Evolutionary conservation across 1,140 invertebrate genomes (phyloP), one percentile per base, ranked within the genome.

Genomic region (Holcopasites calliopsidis): DNA sequence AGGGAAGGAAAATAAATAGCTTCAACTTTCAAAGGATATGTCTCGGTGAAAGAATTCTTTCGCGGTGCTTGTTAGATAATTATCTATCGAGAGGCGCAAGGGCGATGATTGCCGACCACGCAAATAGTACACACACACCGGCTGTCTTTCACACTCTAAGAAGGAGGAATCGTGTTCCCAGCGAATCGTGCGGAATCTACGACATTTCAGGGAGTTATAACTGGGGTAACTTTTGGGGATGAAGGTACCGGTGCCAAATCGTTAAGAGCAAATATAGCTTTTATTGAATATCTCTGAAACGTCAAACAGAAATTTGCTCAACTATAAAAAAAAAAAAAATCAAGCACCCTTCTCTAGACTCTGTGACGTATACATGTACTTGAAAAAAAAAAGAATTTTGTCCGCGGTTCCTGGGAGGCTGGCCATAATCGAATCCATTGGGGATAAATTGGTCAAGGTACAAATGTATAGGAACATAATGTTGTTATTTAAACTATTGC

Each of bases 401-500:
- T 40, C 40, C 47, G 16, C 33, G 47, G 71, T 54, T 58, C 61
- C 82, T 84, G 86, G 86, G 85, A 87, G 80, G 85, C 90, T 80
- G 88, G 81, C 82, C 54, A 58, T 79, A 83, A 87, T 86, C 78
- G 83, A 89, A 85, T 82, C 76, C 85, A 85, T 90, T 75, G 84
- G 52, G 76, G 85, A 87, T 80, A 88, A 73, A 86, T 90, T 91
- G 89, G 88, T 87, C 85, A 91, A 88, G 90, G 90, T 91, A 91
- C 90, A 91, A 91, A 91, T 91, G 90, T 91, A 91, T 91, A 91
- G 86, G 82, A 84, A 78, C 50, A 86, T 88, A 89, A 89, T 88
- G 83, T 90, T 91, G 87, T 91, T 91, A 90, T 89, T 85, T 69
- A 88, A 79, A 79, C 73, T 86, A 83, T 87, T 68, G 79, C 82